Evolutionary conservation across 2,797 vertebrate species (phyloP).

Genomic region (Graptemys geographica): DNA sequence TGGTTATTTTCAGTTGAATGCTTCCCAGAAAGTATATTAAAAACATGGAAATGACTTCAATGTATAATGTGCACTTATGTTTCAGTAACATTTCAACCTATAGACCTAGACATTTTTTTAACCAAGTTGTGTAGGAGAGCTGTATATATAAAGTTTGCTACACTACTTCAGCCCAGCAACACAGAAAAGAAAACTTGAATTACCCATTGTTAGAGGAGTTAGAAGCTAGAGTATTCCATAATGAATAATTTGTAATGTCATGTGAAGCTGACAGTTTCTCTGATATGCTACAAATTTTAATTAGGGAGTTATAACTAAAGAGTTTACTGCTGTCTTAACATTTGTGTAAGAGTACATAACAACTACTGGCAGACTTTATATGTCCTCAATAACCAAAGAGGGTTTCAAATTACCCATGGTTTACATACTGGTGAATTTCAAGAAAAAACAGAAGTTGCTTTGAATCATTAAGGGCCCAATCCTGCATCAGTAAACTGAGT

Average conservation of each 20-base stretch:
- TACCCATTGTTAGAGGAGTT: background rate
- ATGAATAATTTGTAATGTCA: background rate
- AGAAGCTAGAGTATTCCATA: background rate
- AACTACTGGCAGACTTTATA: rapidly evolving
- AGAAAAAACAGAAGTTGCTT: background rate
- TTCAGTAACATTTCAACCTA: background rate
- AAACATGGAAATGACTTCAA: no score
- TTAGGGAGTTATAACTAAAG: background rate
- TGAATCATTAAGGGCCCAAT: background rate
- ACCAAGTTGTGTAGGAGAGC: background rate
- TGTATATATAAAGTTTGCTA: background rate
- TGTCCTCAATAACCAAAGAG: background rate
- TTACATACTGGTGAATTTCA: background rate
- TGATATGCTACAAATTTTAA: background rate
- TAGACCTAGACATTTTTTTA: background rate
- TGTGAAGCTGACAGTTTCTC: background rate
- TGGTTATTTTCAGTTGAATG: background rate
- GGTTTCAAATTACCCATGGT: background rate
- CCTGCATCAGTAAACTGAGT: background rate
- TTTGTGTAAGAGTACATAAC: background rate
- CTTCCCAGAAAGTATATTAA: no score
- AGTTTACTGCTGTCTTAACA: background rate
- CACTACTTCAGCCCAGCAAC: background rate
- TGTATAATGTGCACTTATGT: background rate
- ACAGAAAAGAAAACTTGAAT: background rate